Evolutionary conservation across 1,140 invertebrate species (phyloP).

Genomic region (Drosophila pseudoananassae): DNA sequence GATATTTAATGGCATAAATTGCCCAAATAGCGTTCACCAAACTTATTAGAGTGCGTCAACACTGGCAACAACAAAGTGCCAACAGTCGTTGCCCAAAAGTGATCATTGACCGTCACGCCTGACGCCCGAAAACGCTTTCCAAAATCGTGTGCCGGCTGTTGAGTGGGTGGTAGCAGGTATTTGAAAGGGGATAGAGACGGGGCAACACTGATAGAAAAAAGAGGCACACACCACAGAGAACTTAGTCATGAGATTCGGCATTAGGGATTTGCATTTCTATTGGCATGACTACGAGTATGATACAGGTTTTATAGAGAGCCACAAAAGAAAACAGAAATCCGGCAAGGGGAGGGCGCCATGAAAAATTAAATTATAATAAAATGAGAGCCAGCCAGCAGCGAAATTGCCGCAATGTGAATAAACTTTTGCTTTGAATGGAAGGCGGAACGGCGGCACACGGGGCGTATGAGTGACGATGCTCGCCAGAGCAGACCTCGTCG

Average conservation of each 20-base stretch:
- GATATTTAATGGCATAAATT: slow-evolving; percentile 52
- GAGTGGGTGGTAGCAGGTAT: slow-evolving; percentile 45
- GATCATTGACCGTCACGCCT: slow-evolving; percentile 81
- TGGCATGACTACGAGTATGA: slow-evolving; percentile 20
- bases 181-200: neutral
- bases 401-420: slow-evolving; percentile 66
- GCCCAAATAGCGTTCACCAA: slow-evolving; percentile 61
- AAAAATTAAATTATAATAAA: slow-evolving; percentile 72
- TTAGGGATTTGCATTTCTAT: slow-evolving; percentile 45
- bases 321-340: neutral
- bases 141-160: slow-evolving; percentile 65
- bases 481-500: slow-evolving; percentile 4
- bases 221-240: slow-evolving; percentile 4
- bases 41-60: slow-evolving; percentile 80
- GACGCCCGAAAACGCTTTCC: slow-evolving; percentile 69
- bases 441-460: slow-evolving; percentile 51
- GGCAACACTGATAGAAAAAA: neutral
- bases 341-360: slow-evolving; percentile 37
- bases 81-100: slow-evolving; percentile 55
- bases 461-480: slow-evolving; percentile 68
- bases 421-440: slow-evolving; percentile 57
- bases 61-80: slow-evolving; percentile 22
- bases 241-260: slow-evolving; percentile 16
- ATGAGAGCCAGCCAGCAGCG: neutral
- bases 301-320: slow-evolving; percentile 23